A percentile compares a stretch with the other conserved stretches of the same genome.
phyloP scores from a whole-genome alignment of 1,140 invertebrate genomes.

The Drosophila pectinifera region DNA sequence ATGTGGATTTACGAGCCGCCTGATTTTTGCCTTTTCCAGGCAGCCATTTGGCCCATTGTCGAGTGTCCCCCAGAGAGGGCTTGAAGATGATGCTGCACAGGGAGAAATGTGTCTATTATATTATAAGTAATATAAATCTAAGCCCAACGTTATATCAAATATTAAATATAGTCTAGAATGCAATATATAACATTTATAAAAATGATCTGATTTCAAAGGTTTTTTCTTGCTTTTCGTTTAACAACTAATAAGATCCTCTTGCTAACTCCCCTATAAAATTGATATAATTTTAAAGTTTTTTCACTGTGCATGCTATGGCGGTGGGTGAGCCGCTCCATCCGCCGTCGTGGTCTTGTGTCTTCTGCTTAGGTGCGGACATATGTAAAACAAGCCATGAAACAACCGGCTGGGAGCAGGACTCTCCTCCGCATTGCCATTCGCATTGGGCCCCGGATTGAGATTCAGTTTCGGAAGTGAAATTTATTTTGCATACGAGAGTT shows the following conservation, averaged over 20 bases:
- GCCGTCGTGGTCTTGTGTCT: conserved; percentile 35
- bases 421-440: conserved; percentile 11
- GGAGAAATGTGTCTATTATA: background rate
- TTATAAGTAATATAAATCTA: background rate
- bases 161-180: too few relatives aligned
- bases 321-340: conserved; percentile 56
- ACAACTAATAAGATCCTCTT: too few relatives aligned
- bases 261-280: background rate
- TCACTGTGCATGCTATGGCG: conserved; percentile 21
- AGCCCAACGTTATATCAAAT: background rate
- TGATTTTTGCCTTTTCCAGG: conserved; percentile 61
- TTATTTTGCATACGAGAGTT: conserved; percentile 77
- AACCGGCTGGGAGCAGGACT: conserved; percentile 49
- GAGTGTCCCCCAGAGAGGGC: conserved; percentile 58
- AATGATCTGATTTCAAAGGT: too few relatives aligned
- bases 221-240: background rate
- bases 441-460: conserved; percentile 30
- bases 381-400: conserved; percentile 81
- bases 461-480: conserved; percentile 84
- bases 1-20: conserved; percentile 69
- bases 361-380: conserved; percentile 80
- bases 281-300: background rate
- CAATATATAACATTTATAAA: too few relatives aligned
- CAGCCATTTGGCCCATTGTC: conserved; percentile 79
- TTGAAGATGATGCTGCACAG: conserved; percentile 23